A percentile compares a stretch with the other conserved stretches of the same genome.
phyloP scores from a whole-genome alignment of 2,113 vertebrate genomes.

The Megaceryle maxima region DNA sequence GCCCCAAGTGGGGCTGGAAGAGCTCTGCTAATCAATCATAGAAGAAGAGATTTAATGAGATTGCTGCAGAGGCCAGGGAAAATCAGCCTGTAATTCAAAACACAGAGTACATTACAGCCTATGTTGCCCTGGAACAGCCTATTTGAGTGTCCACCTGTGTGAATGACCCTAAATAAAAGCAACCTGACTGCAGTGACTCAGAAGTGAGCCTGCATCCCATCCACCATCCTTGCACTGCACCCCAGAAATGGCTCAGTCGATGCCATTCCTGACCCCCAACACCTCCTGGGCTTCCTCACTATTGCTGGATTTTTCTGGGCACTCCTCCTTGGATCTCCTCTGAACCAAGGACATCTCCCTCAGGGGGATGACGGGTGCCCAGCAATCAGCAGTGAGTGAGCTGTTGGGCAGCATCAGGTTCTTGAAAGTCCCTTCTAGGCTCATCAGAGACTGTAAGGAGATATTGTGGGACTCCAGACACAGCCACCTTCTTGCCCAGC shows the following conservation, averaged over 20 bases:
- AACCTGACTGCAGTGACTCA: fast-evolving
- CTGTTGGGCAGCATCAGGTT: background rate
- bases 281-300: background rate
- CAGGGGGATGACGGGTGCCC: background rate
- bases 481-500: background rate
- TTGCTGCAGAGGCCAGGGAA: background rate
- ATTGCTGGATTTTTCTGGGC: background rate
- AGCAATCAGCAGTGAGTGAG: background rate
- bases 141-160: too few relatives aligned
- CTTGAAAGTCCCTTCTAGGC: background rate
- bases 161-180: background rate
- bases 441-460: background rate
- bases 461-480: background rate
- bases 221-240: background rate
- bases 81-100: background rate
- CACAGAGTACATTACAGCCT: too few relatives aligned
- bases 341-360: background rate
- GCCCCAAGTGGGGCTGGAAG: background rate
- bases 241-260: background rate
- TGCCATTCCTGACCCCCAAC: background rate
- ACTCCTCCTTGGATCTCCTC: background rate
- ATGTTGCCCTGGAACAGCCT: background rate
- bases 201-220: background rate
- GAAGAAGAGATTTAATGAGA: background rate
- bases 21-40: background rate